Evolutionary conservation across 2,888 invertebrate genomes (phyloP).

Genomic region (Hermodice carunculata): DNA sequence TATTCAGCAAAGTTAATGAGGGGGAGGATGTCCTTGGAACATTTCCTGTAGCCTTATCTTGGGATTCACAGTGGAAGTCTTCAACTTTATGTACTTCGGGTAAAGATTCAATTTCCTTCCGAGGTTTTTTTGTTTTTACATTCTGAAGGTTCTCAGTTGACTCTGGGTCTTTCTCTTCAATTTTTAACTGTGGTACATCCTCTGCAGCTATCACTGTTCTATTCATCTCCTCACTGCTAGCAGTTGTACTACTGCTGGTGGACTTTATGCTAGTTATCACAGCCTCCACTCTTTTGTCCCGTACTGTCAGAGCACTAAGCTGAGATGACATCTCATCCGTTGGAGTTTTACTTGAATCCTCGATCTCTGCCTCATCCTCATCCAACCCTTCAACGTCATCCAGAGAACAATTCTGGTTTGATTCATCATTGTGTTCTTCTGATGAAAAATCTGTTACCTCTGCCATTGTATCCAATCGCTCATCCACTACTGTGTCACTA

Average conservation of each 20-base stretch:
- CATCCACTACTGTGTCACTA: neutral
- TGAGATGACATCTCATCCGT: neutral
- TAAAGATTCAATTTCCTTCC: too few relatives aligned
- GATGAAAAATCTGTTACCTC: slow-evolving; percentile 28
- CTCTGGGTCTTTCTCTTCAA: too few relatives aligned
- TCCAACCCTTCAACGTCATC: neutral
- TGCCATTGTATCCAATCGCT: slow-evolving; percentile 27
- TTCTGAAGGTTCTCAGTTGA: too few relatives aligned
- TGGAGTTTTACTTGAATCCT: neutral
- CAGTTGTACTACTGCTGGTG: slow-evolving; percentile 12
- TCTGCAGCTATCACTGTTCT: slow-evolving; percentile 23
- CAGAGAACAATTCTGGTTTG: neutral
- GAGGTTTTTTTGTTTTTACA: too few relatives aligned
- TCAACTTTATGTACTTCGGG: too few relatives aligned
- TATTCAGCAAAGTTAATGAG: too few relatives aligned
- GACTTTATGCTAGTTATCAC: neutral
- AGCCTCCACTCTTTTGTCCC: neutral
- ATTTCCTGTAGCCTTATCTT: too few relatives aligned
- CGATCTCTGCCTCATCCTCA: neutral
- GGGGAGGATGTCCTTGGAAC: too few relatives aligned
- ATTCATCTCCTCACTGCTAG: slow-evolving; percentile 25
- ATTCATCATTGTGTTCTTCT: slow-evolving; percentile 6
- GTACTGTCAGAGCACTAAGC: neutral
- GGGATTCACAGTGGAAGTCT: too few relatives aligned
- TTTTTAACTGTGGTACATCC: too few relatives aligned